phyloP scores from a whole-genome alignment of 2,888 invertebrate species.

The Lasioglossum vierecki region DNA sequence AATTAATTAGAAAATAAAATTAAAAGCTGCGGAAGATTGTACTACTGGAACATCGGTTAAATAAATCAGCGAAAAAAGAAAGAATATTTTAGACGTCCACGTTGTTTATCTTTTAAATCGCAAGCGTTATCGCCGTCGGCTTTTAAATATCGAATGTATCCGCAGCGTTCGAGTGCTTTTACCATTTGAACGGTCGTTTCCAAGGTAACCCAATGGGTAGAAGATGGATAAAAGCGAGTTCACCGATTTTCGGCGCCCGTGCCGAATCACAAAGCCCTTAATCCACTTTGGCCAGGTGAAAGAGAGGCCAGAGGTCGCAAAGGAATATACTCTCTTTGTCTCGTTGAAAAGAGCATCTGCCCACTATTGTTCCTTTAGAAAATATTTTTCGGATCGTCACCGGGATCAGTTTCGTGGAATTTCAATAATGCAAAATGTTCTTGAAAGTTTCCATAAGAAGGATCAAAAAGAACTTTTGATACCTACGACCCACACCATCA shows the following conservation, averaged over 20 bases:
- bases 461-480: not conserved
- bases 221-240: not conserved
- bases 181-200: not conserved
- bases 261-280: conserved; percentile 34
- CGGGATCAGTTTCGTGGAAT: conserved; percentile 19
- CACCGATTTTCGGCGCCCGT: conserved; percentile 30
- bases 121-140: not conserved
- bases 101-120: not conserved
- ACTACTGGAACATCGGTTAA: not conserved
- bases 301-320: conserved; percentile 47
- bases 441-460: not conserved
- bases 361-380: conserved; percentile 17
- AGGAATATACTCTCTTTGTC: conserved; percentile 47
- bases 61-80: not conserved
- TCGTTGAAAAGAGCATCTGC: conserved; percentile 46
- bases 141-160: not conserved
- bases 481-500: no score
- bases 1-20: no score
- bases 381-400: not conserved
- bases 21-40: not conserved
- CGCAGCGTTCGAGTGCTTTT: not conserved
- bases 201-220: not conserved
- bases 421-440: not conserved
- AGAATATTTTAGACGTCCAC: not conserved
- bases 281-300: conserved; percentile 45